phyloP scores from a whole-genome alignment of 1,140 invertebrate genomes.

The Aporrectodea caliginosa region DNA sequence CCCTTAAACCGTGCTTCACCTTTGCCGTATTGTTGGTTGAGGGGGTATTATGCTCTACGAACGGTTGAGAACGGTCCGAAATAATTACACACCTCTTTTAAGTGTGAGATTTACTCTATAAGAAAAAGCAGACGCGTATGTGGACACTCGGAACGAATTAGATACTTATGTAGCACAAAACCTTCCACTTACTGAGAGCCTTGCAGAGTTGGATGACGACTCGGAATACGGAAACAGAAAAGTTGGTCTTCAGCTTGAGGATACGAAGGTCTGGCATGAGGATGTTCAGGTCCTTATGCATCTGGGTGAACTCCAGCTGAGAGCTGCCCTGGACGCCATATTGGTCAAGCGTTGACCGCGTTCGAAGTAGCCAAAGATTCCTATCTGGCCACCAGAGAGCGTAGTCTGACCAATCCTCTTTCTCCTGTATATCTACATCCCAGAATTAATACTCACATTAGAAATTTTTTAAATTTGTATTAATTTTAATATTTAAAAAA shows the following conservation, averaged over 20 bases:
- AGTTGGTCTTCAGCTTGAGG: constrained; percentile 89
- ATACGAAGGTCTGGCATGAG: constrained; percentile 90
- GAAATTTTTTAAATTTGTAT: no score
- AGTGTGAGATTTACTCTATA: no score
- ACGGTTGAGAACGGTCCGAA: no score
- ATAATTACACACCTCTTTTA: no score
- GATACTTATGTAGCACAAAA: no score
- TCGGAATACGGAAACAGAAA: constrained; percentile 92
- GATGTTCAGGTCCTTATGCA: constrained; percentile 89
- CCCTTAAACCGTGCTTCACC: no score
- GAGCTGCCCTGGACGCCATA: constrained; percentile 95
- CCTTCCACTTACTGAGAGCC: constrained; percentile 71
- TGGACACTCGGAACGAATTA: no score
- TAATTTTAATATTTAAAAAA: no score
- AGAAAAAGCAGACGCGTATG: no score
- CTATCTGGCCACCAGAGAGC: constrained; percentile 96
- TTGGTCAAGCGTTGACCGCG: constrained; percentile 92
- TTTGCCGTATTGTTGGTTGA: no score
- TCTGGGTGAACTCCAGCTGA: constrained; percentile 91
- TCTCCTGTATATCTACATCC: not conserved
- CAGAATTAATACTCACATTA: no score
- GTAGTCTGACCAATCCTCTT: constrained; percentile 93
- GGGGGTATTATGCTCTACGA: no score
- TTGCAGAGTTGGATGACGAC: constrained; percentile 91
- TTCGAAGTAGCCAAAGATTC: constrained; percentile 90